Base-by-base conservation (phyloP, 2,888 invertebrate species). In the Drosophila ezoana region DNA sequence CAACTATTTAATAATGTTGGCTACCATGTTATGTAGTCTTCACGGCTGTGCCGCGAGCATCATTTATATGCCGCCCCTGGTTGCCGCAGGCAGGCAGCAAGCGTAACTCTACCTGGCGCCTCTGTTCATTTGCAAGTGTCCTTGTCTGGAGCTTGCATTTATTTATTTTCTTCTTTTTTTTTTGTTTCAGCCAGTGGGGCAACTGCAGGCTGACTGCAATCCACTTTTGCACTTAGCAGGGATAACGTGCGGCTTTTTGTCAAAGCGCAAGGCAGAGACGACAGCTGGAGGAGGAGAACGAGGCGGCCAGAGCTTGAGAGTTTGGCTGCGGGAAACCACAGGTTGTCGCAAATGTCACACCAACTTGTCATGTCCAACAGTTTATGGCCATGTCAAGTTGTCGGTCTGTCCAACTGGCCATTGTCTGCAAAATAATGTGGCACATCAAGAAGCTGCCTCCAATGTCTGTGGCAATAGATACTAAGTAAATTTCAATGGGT, bases 301-400 rank as follows among this genome's bases (percentile, higher is more conserved):
- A 11, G 20, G 2, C 10, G 1, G 11, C 0, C 2, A 32, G 45
- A 5, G 18, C 4, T 8, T 23, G 9, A 14, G 11, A 3, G n/a
- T 32, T 32, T 18, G 45, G 44, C 28, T n/a, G 38, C 14, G 37
- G 18, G 16, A 35, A 37, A 51, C 69, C 78, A 85, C 76, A 89
- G 82, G 77, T 81, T 86, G 86, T 79, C 66, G 83, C 87, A 81
- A 89, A 84, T 87, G 85, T 88, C 88, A 76, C 85, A 81, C 77
- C 89, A 86, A 87, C 85, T 87, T 87, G 89, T 86, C 85, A 89
- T 87, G 85, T 86, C 88, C 82, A 77, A 79, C 82, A 81, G 85
- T 89, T 85, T 85, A 85, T 85, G 79, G 75, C 57, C 75, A 60
- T 89, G 87, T 88, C 89, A 88, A 41, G 49, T 40, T 67, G 65